Evolutionary conservation across 2,888 invertebrate genomes (phyloP), one percentile per base, ranked within the genome.

Genomic region (Pollenia angustigena): DNA sequence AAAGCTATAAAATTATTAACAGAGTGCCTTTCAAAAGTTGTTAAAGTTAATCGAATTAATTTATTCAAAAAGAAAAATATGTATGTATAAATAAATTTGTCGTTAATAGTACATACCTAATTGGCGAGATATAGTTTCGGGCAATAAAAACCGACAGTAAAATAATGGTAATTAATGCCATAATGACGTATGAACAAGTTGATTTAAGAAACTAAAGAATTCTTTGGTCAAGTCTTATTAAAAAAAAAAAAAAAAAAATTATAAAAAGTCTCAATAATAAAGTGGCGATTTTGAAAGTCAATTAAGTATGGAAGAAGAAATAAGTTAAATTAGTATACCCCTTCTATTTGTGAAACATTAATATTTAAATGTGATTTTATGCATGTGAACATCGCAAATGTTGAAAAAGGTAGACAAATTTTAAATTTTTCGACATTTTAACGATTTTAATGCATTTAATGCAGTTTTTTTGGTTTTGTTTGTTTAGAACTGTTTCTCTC

Each of bases 1-100:
- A 78, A 68, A 68, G 4, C 42, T 44, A 68, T 58, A 68, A 68
- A 54, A 68, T 56, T 18, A 68, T 18, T 46, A 68, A 48, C 8
- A 52, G 23, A 23, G 14, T 62, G 14, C 14, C 54, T 54, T 44
- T 66, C 52, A 44, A 76, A 42, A 50, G 48, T 48, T 60, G 40
- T 40, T 44, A 58, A 14, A 40, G 18, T 62, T 75, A 52, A 64
- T 14, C 16, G 10, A 62, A 52, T 23, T 48, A 44, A 44, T 75
- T 75, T 75, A n/a, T 64, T 75, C 23, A 42, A 42, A 18, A 2
- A 3, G 4, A 32, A 42, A 64, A 50, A 46, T 50, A 44, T 23
- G 23, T 23, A 23, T 23, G 23, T 23, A 2, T 7, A 10, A 18
- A 64, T 18, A 62, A 52, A 62, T 14, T 56, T 56, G 46, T 56